Base-by-base conservation (phyloP, 1,140 invertebrate species). In the Teleogryllus occipitalis region DNA sequence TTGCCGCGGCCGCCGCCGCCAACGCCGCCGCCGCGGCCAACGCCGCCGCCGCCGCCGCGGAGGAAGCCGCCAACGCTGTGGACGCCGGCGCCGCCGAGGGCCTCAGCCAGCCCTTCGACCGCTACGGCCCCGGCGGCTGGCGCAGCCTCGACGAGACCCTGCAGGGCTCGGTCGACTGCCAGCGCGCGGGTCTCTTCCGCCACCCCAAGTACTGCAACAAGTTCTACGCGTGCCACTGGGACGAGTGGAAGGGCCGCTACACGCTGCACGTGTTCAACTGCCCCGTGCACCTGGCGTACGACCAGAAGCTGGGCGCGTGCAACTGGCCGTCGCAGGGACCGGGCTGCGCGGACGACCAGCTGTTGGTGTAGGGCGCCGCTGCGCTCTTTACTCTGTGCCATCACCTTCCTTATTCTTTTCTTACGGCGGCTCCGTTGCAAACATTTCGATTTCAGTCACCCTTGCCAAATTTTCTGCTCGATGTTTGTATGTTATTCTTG, bases 211-310 rank as follows among this genome's bases (percentile, higher is more conserved):
- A 92, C 80, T 95, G 94, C 83, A 94, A 94, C 83, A 94, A 95
- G 83, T 96, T 95, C 87, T 96, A 95, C 83, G 90, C 93, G 49
- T 96, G 94, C 84, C 90, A 93, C 83, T 96, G 93, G 93, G 94
- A 96, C 83, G 90, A 91, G 80, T 93, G 90, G 85, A 92, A 95
- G 81, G 91, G 94, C 81, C 90, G 89, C 81, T 96, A 91, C 84
- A 94, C 93, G 8, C 87, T 95, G 8, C 92, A 94, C 82, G 88
- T 93, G 4, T 94, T 95, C 84, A 93, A 94, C 82, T 96, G 94
- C 84, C 94, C 94, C 0, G 90, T 96, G 76, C 92, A 93, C 83
- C 86, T 95, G 65, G 93, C 92, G 39, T 96, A 95, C 82, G 94
- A 95, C 84, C 88, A 90, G 14, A 89, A 86, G 47, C 88, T 93